Evolutionary conservation across 2,888 invertebrate genomes (phyloP).

Genomic region (Hartigia nigra): DNA sequence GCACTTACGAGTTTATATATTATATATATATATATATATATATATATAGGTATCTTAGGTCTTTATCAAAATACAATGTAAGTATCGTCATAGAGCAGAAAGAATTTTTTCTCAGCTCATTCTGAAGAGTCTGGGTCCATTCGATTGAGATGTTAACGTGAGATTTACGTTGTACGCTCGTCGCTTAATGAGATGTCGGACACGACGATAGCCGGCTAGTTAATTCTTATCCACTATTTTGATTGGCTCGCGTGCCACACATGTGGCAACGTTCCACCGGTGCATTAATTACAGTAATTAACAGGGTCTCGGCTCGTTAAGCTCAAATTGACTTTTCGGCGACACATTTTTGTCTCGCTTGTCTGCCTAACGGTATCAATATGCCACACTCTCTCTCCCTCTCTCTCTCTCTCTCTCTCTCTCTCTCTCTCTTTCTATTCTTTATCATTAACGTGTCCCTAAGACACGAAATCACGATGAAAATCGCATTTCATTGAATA

Average conservation of each 20-base stretch:
- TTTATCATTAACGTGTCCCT: too few relatives aligned
- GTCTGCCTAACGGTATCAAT: too few relatives aligned
- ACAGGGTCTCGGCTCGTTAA: slow-evolving; percentile 11
- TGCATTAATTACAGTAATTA: slow-evolving; percentile 42
- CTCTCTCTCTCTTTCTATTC: too few relatives aligned
- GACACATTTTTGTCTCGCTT: too few relatives aligned
- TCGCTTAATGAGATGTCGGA: slow-evolving; percentile 43
- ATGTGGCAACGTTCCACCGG: slow-evolving; percentile 41
- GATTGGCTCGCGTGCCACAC: slow-evolving; percentile 53
- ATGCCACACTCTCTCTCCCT: too few relatives aligned
- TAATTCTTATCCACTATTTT: slow-evolving; percentile 51
- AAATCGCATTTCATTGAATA: too few relatives aligned
- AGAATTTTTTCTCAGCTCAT: not conserved
- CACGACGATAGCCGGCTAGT: slow-evolving; percentile 21
- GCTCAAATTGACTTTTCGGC: not conserved
- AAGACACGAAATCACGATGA: too few relatives aligned
- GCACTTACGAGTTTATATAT: slow-evolving; percentile 25
- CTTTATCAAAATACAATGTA: too few relatives aligned
- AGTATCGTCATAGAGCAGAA: too few relatives aligned
- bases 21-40: too few relatives aligned
- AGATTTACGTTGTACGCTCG: slow-evolving; percentile 42
- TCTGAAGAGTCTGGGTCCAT: not conserved
- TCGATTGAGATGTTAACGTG: slow-evolving; percentile 21
- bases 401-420: too few relatives aligned
- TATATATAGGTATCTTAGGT: too few relatives aligned